phyloP scores from a whole-genome alignment of 2,113 vertebrate genomes.

The Australoheros scitulus region DNA sequence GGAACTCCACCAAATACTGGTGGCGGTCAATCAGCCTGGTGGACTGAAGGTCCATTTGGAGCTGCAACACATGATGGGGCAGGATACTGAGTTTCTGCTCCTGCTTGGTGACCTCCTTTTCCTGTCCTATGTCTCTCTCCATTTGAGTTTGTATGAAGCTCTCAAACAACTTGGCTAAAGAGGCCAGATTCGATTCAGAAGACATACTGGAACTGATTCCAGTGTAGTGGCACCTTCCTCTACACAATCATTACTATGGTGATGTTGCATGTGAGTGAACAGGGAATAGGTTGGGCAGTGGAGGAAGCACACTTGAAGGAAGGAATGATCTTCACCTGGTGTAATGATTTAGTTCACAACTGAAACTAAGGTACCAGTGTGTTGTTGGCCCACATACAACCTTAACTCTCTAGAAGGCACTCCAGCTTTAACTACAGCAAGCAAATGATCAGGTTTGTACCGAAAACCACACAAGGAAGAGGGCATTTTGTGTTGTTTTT shows the following conservation, averaged over 20 bases:
- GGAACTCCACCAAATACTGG: not conserved
- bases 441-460: not conserved
- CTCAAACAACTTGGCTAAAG: not conserved
- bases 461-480: not conserved
- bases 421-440: not conserved
- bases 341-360: not conserved
- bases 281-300: not conserved
- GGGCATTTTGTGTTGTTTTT: not conserved
- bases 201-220: not conserved
- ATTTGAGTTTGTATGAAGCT: not conserved
- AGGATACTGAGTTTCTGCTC: not conserved
- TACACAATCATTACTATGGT: not conserved
- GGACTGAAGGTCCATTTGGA: not conserved
- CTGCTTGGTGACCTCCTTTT: not conserved
- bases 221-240: not conserved
- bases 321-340: not conserved
- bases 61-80: not conserved
- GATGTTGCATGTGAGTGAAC: not conserved
- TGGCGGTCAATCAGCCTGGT: not conserved
- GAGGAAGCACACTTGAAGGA: not conserved
- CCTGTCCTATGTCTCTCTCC: not conserved
- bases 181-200: not conserved
- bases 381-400: not conserved
- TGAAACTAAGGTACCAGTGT: not conserved
- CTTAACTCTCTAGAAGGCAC: not conserved